Evolutionary conservation across 23 tunicate genomes (phyloP).

Genomic region (Halocynthia roretzi): DNA sequence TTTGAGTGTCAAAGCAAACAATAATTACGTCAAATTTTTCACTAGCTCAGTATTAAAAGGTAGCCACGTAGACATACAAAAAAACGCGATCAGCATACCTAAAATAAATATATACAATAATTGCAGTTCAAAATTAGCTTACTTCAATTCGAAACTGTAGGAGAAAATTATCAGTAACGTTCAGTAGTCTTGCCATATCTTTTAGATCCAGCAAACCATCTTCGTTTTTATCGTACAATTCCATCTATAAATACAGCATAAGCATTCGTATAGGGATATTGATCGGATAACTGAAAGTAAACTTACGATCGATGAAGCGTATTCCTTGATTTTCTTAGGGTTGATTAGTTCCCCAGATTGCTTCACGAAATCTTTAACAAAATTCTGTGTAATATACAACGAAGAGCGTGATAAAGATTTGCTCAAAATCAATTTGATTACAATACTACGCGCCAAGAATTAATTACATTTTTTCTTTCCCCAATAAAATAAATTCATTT

Average conservation of each 20-base stretch:
- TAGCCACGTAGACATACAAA: no score
- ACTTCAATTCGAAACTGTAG: constrained; percentile 68
- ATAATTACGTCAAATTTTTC: no score
- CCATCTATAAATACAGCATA: constrained; percentile 29
- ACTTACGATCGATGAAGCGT: constrained; percentile 72
- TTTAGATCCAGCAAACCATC: constrained; percentile 57
- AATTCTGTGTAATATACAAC: constrained; percentile 31
- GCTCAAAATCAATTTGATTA: no score
- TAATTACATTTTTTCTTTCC: no score
- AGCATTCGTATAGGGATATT: not conserved
- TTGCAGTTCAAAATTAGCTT: not conserved
- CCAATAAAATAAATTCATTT: not conserved
- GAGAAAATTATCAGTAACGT: constrained; percentile 73
- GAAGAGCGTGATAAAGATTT: no score
- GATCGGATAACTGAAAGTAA: not conserved
- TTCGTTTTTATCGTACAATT: constrained; percentile 55
- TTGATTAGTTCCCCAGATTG: constrained; percentile 40
- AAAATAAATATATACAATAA: no score
- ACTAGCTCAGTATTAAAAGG: no score
- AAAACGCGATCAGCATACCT: no score
- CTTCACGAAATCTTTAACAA: constrained; percentile 60
- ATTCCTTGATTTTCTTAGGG: constrained; percentile 44
- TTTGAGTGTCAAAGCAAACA: no score
- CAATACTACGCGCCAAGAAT: no score
- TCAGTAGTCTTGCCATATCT: constrained; percentile 83